Evolutionary conservation across 2,797 vertebrate species (phyloP), one percentile per base, ranked within the genome.

Genomic region (Kryptopterus vitreolus): DNA sequence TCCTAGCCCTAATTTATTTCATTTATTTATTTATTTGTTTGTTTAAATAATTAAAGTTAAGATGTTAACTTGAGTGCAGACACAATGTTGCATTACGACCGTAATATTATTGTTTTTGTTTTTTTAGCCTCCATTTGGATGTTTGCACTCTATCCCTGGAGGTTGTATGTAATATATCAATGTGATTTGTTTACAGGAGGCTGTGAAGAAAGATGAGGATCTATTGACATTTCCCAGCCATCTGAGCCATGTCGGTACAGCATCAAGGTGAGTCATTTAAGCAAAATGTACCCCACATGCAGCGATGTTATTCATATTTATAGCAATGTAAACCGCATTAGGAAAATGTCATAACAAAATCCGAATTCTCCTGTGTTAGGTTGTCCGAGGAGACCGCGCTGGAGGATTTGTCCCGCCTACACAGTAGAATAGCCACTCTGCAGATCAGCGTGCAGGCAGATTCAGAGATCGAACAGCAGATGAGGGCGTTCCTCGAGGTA

Each of bases 171-270:
- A 26, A 58, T 74, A 48, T 10, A 26, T 2, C 22, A 26, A 2
- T 58, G 26, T 58, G 18, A 48, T 74, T 73, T 74, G 81, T 90
- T 88, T 84, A 29, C 90, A 95, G 94, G 94, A 94, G 91, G 94
- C 92, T 84, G 92, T 94, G 87, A 95, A 95, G 89, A 95, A 94
- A 85, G 92, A 95, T 85, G 91, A 93, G 89, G 91, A 91, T 87
- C 90, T 95, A 85, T 90, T 95, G 78, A 92, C 92, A 59, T 94
- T 95, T 89, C 91, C 92, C 70, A 91, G 91, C 90, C 93, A 93
- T 89, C 89, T 95, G 86, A 90, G 90, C 82, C 94, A 94, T 69
- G 89, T 94, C 82, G 90, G 93, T 87, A 71, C 91, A 75, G 93
- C 94, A 83, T 94, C 92, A 78, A 93, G 94, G 94, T 95, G 79